Percentiles rank a stretch among this genome's conserved stretches.
These are phyloP conservation scores for Ypsolopha sequella DNA, from an alignment of 2,888 invertebrate species.

Conservation along the genomic window DNA sequence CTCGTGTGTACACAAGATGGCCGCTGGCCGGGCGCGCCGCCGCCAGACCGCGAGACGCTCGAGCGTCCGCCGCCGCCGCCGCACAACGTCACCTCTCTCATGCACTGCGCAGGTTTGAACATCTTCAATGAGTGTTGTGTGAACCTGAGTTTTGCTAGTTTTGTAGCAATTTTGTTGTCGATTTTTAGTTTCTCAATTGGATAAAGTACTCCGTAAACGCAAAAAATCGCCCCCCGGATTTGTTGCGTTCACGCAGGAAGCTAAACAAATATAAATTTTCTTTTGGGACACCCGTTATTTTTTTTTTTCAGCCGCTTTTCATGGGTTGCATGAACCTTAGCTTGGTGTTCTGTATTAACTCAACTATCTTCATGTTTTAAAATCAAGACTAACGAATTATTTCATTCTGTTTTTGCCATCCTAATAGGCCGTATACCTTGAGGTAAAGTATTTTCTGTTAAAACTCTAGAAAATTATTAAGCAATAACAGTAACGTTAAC, in stretches of 20 bases:
- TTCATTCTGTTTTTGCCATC: conserved; percentile 34
- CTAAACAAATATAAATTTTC: too few relatives aligned
- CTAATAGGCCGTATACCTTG: conserved; percentile 60
- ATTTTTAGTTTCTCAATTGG: too few relatives aligned
- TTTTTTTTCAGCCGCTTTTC: neutral
- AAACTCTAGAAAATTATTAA: neutral
- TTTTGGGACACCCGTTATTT: too few relatives aligned
- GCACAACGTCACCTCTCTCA: conserved; percentile 72
- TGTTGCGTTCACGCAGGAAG: too few relatives aligned
- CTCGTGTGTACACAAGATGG: conserved; percentile 47
- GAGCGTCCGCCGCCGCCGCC: conserved; percentile 82
- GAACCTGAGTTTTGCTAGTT: neutral
- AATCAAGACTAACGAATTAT: conserved; percentile 17
- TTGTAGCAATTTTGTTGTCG: neutral
- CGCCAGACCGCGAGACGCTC: conserved; percentile 63
- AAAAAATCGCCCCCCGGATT: too few relatives aligned
- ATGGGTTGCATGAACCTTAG: conserved; percentile 8
- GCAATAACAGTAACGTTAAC: neutral
- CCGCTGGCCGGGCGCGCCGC: conserved; percentile 37
- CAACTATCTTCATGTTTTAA: conserved; percentile 44
- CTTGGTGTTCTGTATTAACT: conserved; percentile 13
- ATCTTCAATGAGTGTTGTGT: conserved; percentile 21
- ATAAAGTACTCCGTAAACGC: too few relatives aligned
- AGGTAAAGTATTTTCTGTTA: conserved; percentile 33
- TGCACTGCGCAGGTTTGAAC: conserved; percentile 82